Percentiles rank a stretch among this genome's conserved stretches.
Conservation (phyloP, 2,888 invertebrate genomes). For the Hanleya hanleyi region DNA sequence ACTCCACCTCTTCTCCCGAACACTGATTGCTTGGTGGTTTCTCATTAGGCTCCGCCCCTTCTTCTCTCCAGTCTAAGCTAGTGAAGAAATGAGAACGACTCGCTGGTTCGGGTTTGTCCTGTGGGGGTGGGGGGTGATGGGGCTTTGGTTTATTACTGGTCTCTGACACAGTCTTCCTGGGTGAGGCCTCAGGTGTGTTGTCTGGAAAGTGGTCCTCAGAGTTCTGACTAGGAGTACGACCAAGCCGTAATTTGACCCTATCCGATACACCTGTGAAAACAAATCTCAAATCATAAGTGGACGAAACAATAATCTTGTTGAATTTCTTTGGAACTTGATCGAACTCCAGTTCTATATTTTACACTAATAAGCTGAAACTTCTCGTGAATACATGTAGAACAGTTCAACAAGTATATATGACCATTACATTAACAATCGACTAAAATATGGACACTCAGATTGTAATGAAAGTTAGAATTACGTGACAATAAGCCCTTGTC, state of each 20-base stretch:
- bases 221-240: slow-evolving; percentile 54
- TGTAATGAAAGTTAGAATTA: no score
- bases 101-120: slow-evolving; percentile 23
- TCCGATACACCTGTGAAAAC: slow-evolving; percentile 57
- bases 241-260: slow-evolving; percentile 51
- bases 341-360: no score
- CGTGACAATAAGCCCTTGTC: no score
- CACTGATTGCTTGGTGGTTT: not conserved
- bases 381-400: no score
- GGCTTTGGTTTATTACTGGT: not conserved
- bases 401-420: no score
- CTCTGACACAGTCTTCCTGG: slow-evolving; percentile 4
- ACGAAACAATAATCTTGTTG: no score
- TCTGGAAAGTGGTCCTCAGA: slow-evolving; percentile 45
- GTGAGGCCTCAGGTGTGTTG: slow-evolving; percentile 21
- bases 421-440: no score
- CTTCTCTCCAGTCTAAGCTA: slow-evolving; percentile 41
- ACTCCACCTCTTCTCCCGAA: not conserved
- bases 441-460: no score
- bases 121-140: slow-evolving; percentile 1
- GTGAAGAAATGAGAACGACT: slow-evolving; percentile 40
- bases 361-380: no score
- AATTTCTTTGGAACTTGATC: no score
- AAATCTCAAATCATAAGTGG: not conserved
- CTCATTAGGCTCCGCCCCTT: not conserved